A percentile compares a stretch with the other conserved stretches of the same genome.
Conservation (phyloP, 2,888 invertebrate genomes). For the Siphonodentalium dalli region DNA sequence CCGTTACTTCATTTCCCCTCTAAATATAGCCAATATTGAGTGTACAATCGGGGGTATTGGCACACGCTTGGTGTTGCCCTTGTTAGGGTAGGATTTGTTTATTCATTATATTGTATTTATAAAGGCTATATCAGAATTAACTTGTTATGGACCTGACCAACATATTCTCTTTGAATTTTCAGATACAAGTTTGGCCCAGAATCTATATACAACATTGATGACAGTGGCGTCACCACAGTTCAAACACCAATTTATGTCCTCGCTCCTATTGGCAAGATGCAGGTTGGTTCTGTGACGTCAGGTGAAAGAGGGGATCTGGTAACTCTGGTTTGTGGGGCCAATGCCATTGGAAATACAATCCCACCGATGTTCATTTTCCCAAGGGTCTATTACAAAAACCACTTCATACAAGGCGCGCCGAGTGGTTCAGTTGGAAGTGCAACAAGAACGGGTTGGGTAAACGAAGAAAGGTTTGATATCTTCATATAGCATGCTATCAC, state of each 20-base stretch:
- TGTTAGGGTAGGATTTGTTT: too few species aligned
- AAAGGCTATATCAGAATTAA: too few species aligned
- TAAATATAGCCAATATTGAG: too few species aligned
- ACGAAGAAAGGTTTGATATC: not conserved
- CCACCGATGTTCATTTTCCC: slow-evolving; percentile 29
- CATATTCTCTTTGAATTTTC: too few species aligned
- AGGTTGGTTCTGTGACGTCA: slow-evolving; percentile 28
- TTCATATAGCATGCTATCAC: not conserved
- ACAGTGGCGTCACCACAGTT: slow-evolving; percentile 21
- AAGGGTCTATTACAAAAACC: slow-evolving; percentile 7
- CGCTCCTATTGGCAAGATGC: slow-evolving; percentile 24
- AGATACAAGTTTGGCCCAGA: too few species aligned
- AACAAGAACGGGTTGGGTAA: slow-evolving; percentile 1
- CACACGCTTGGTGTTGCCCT: too few species aligned
- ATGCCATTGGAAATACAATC: slow-evolving; percentile 21
- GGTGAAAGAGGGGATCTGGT: slow-evolving; percentile 28
- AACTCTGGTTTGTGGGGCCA: slow-evolving; percentile 15
- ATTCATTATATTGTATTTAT: too few species aligned
- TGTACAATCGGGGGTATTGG: too few species aligned
- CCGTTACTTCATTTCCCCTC: too few species aligned
- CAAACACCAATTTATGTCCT: slow-evolving; percentile 18
- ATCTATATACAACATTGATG: too few species aligned
- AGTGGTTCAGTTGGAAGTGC: not conserved
- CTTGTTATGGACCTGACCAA: too few species aligned
- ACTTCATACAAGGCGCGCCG: slow-evolving; percentile 6